A percentile compares a stretch with the other conserved stretches of the same genome.
Evolutionary conservation across 2,888 invertebrate species (phyloP).

Genomic region (Hydropsyche betteni): DNA sequence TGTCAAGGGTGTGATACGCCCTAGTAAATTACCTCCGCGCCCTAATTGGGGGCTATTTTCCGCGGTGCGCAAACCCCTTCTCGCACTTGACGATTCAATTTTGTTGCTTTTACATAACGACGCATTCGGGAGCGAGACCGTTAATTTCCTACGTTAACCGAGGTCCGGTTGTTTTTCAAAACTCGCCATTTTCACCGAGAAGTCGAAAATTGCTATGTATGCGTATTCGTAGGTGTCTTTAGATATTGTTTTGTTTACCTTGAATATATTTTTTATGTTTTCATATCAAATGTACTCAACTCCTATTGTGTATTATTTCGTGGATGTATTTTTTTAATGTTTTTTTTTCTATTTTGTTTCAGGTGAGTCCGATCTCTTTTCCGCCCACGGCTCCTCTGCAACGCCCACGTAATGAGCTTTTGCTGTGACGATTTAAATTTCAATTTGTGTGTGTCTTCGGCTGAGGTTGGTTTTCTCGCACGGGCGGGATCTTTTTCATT

Average conservation of each 20-base stretch:
- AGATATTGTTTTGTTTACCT: too few species aligned
- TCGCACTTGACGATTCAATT: conserved; percentile 29
- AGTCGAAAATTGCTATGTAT: too few species aligned
- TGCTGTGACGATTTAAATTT: conserved; percentile 45
- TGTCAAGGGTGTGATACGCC: conserved; percentile 30
- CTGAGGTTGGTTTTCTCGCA: neutral
- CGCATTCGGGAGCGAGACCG: neutral
- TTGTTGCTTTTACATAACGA: conserved; percentile 26
- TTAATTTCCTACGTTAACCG: too few species aligned
- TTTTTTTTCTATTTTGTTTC: too few species aligned
- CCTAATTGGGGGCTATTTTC: conserved; percentile 31
- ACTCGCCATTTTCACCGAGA: too few species aligned
- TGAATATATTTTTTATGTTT: too few species aligned
- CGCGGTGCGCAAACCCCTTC: conserved; percentile 12
- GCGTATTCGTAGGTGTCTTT: too few species aligned
- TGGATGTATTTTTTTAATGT: too few species aligned
- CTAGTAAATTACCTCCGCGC: conserved; percentile 28
- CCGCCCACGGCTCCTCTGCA: conserved; percentile 7
- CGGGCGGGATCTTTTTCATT: conserved; percentile 14
- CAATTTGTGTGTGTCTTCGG: conserved; percentile 41
- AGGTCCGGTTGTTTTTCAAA: too few species aligned
- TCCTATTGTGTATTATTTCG: too few species aligned
- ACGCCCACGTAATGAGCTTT: conserved; percentile 37
- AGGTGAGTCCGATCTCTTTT: neutral
- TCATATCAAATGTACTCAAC: too few species aligned